These are phyloP conservation scores for Calliphora vicina DNA, from an alignment of 1,140 invertebrate species.

Conservation along the genomic window DNA sequence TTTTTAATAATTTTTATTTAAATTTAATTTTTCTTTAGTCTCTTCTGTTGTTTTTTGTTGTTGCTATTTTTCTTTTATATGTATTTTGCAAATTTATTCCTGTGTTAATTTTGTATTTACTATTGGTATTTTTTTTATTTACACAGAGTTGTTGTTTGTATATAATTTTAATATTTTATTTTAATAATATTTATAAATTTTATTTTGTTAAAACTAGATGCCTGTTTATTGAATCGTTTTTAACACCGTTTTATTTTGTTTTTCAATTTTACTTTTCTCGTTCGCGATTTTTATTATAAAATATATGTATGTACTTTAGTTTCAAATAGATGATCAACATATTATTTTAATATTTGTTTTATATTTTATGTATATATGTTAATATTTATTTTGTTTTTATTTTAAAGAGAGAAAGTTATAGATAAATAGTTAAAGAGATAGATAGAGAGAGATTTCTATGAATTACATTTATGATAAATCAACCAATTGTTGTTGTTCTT, in stretches of 20 bases:
- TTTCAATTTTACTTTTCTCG: neutral
- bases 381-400: neutral
- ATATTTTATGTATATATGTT: neutral
- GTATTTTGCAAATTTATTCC: conserved; percentile 42
- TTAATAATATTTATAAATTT: neutral
- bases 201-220: conserved; percentile 11
- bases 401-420: neutral
- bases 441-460: conserved; percentile 37
- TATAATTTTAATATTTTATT: neutral
- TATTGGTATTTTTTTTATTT: conserved; percentile 9
- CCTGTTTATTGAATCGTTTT: conserved; percentile 8
- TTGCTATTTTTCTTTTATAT: neutral
- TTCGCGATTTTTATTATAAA: conserved; percentile 10
- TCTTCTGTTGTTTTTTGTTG: conserved; percentile 43
- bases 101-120: conserved; percentile 41
- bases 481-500: conserved; percentile 2
- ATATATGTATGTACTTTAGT: conserved; percentile 15
- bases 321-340: conserved; percentile 20
- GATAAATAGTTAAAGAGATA: conserved; percentile 1
- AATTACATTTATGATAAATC: conserved; percentile 41
- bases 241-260: neutral
- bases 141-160: neutral
- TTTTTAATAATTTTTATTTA: conserved; percentile 47
- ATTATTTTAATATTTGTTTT: neutral
- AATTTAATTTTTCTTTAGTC: conserved; percentile 45